A percentile compares a stretch with the other conserved stretches of the same genome.
Conservation (phyloP, 2,888 invertebrate genomes). For the Myopa testacea region DNA sequence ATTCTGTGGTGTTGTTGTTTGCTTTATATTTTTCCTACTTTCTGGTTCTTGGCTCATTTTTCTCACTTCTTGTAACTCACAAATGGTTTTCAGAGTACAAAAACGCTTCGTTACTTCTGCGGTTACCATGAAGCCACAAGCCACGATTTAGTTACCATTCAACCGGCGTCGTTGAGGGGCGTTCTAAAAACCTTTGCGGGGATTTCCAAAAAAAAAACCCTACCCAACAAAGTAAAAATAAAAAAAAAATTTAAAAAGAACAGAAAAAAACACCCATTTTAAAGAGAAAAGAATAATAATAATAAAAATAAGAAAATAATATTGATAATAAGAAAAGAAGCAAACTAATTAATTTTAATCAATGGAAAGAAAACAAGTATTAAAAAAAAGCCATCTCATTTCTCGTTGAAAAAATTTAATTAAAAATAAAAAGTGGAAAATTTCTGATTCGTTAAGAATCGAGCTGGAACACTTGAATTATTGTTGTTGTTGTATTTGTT, state of each 20-base stretch:
- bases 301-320: neutral
- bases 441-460: neutral
- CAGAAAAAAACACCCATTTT: neutral
- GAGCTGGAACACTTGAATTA: neutral
- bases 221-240: neutral
- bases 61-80: no score
- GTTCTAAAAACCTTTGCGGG: neutral
- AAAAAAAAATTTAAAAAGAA: neutral
- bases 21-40: no score
- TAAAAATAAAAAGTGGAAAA: neutral
- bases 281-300: neutral
- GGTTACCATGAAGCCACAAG: neutral
- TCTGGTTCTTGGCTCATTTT: no score
- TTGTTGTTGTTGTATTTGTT: neutral
- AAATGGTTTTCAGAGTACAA: no score
- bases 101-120: neutral
- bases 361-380: neutral
- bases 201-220: neutral
- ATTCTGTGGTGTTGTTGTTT: no score
- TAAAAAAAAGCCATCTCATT: neutral
- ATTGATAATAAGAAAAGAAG: no score
- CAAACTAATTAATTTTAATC: no score
- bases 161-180: neutral
- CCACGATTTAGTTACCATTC: conserved; percentile 14
- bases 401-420: neutral